Evolutionary conservation across 2,797 vertebrate genomes (phyloP), one percentile per base, ranked within the genome.

Genomic region (Eremophila alpestris): DNA sequence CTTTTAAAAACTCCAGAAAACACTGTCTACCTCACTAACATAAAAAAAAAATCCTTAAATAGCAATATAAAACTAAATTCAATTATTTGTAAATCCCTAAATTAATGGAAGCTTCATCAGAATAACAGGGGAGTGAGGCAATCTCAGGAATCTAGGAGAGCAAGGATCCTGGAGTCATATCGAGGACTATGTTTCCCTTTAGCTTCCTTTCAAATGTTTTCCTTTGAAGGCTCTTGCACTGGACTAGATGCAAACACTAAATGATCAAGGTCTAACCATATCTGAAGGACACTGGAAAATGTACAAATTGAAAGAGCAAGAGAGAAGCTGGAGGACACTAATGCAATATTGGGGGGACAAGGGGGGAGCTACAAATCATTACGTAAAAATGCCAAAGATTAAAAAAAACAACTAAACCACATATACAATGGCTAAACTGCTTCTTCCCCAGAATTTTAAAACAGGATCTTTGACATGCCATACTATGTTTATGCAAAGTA

Each of bases 341-440:
- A 52, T 20, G 15, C 7, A 69, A 16, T 26, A 60, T 0, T 29
- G n/a, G 7, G 13, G 5, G 20, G 11, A n/a, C 38, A 3, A 68
- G 3, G 3, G 5, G 24, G 13, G 32, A 69, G 29, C 27, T 79
- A 81, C 11, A 69, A 87, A 75, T 56, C 6, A 12, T 60, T 49
- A 74, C 2, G 4, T 17, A 60, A 87, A 95, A 78, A 52, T 12
- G 4, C 3, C 68, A 23, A 21, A 9, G 3, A 48, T 14, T 51
- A 24, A 32, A 56, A 91, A 73, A 26, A 0, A 0, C 9, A 55
- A 51, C 14, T 27, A 68, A 78, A 48, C 16, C 36, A 46, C 36
- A 46, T 15, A 58, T 13, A 54, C 16, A 55, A 6, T 16, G 21
- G 48, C 27, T 76, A 78, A 81, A 51, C 4, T 24, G 26, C 65